Conservation (phyloP, 1,140 invertebrate genomes). For the Drosophila guanche region DNA sequence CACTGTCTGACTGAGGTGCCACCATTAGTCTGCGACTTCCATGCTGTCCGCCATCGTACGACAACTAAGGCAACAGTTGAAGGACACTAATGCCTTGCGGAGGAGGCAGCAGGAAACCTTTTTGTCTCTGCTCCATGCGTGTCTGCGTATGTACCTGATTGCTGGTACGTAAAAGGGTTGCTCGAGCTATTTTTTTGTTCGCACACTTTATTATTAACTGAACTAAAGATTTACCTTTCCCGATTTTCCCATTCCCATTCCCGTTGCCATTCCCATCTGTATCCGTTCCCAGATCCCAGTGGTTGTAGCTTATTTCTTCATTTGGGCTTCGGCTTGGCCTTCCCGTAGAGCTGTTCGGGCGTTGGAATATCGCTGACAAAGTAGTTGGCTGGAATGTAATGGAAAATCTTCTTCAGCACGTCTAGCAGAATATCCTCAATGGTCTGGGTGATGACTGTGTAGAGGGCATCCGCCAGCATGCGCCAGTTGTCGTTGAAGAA, state of each 20-base stretch:
- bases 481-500: conserved; percentile 89
- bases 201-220: conserved; percentile 37
- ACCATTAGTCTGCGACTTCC: conserved; percentile 28
- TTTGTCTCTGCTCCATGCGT: neutral
- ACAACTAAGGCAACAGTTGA: conserved; percentile 61
- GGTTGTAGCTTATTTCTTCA: conserved; percentile 5
- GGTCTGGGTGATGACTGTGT: conserved; percentile 87
- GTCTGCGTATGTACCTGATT: conserved; percentile 1
- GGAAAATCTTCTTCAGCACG: conserved; percentile 87
- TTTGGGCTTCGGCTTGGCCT: conserved; percentile 42
- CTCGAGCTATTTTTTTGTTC: conserved; percentile 15
- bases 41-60: neutral
- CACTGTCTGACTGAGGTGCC: conserved; percentile 40
- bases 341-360: conserved; percentile 75
- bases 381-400: conserved; percentile 87
- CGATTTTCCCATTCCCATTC: neutral
- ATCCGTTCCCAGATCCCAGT: neutral
- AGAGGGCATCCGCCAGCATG: conserved; percentile 87
- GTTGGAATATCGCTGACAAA: conserved; percentile 86
- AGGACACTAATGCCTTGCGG: conserved; percentile 51
- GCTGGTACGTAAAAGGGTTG: neutral
- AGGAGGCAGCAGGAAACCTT: conserved; percentile 3
- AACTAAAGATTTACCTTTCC: conserved; percentile 7
- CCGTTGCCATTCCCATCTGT: too few species aligned
- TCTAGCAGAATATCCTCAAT: conserved; percentile 88